Conservation (phyloP, 2,797 vertebrate species). For the Cuculus canorus region DNA sequence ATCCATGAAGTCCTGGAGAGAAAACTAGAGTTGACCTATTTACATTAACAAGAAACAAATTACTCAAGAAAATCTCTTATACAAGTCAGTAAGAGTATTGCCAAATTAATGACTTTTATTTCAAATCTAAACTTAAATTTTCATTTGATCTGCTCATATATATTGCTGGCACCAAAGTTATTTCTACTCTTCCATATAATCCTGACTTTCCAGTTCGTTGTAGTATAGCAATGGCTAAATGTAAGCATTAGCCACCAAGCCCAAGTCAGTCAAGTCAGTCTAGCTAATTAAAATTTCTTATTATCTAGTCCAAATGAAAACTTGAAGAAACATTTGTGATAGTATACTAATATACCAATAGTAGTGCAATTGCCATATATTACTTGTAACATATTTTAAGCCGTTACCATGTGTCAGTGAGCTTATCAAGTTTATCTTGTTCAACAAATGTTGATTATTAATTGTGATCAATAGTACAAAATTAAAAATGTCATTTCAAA, state of each 20-base stretch:
- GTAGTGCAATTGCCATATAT: neutral
- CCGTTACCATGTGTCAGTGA: neutral
- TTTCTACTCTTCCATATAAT: neutral
- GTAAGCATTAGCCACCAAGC: slow-evolving; percentile 14
- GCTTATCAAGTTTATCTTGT: neutral
- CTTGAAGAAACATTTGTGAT: neutral
- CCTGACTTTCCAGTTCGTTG: neutral
- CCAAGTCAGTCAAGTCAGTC: slow-evolving; percentile 31
- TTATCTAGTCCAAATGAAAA: slow-evolving; percentile 57
- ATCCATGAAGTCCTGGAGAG: neutral
- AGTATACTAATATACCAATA: slow-evolving; percentile 12
- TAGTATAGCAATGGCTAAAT: neutral
- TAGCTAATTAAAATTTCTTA: slow-evolving; percentile 60
- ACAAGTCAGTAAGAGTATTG: neutral
- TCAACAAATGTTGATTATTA: neutral
- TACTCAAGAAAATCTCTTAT: neutral
- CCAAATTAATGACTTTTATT: neutral
- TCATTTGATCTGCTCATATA: neutral
- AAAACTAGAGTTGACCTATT: neutral
- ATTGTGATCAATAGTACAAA: neutral
- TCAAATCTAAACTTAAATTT: neutral
- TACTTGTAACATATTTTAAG: neutral
- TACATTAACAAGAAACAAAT: neutral
- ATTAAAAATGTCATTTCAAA: neutral
- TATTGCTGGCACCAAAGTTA: neutral